Evolutionary conservation across 2,888 invertebrate genomes (phyloP), one percentile per base, ranked within the genome.

Genomic region (Nomada fabriciana): DNA sequence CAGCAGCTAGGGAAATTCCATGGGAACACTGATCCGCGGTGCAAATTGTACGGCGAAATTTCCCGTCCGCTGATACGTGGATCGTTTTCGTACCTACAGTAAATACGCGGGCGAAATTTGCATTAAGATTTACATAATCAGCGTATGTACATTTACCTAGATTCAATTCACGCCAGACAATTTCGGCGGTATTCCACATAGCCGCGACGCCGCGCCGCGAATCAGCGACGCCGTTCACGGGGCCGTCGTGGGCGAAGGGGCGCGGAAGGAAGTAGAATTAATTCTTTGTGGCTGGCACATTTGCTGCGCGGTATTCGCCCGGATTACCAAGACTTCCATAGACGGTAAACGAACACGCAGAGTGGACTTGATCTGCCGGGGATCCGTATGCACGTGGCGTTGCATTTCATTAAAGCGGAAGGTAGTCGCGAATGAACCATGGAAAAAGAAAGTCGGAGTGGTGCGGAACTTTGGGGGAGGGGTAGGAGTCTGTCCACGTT

Each of bases 401-500:
- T 89, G 90, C 91, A 91, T 91, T 90, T 90, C 91, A 90, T 91
- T 90, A 87, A 77, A 83, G 76, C 78, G 77, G 59, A 75, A 68
- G 82, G 65, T 42, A 67, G 70, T 61, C 70, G 76, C 75, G 78
- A 70, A 70, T 29, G 77, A 82, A 79, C 60, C 71, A 52, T 43
- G 80, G 74, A 75, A 76, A 84, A 86, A 86, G 86, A 83, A 86
- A 80, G 69, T 86, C 53, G 13, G 20, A 53, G 13, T 18, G 52
- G 59, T n/a, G 57, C 11, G 13, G 23, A 23, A 43, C 23, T 11
- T 10, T 9, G 25, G 29, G 15, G 47, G n/a, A 47, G 23, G 43
- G 65, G 55, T 70, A 76, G 71, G 50, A 76, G 50, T 53, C 68
- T 82, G 86, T 86, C 83, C 86, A 86, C 77, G 86, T 79, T 80